Conservation (phyloP, 1,140 invertebrate species). For the Trachymyrmex septentrionalis region DNA sequence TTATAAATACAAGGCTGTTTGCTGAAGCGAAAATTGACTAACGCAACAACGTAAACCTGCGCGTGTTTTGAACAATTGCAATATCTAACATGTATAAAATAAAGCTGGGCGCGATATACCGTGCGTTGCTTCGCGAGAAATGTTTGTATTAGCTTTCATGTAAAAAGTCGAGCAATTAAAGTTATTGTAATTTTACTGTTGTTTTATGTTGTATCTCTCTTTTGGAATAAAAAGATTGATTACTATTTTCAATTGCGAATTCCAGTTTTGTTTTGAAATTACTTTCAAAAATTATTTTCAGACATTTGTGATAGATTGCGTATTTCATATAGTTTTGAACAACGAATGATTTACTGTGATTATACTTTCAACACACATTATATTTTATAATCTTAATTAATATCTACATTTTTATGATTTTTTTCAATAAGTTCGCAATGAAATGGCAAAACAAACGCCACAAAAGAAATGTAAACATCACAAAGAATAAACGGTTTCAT, state of each 20-base stretch:
- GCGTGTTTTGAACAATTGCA: neutral
- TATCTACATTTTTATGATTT: neutral
- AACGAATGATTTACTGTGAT: conserved; percentile 15
- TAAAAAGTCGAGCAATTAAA: neutral
- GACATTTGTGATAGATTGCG: conserved; percentile 3
- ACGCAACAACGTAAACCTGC: conserved; percentile 26
- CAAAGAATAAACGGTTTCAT: conserved; percentile 29
- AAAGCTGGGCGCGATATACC: neutral
- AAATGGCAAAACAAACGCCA: neutral
- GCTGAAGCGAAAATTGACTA: conserved; percentile 50
- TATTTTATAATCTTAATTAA: conserved; percentile 44
- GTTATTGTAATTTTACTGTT: neutral
- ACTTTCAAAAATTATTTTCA: neutral
- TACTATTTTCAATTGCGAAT: neutral
- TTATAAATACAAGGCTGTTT: conserved; percentile 34
- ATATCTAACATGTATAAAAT: conserved; percentile 10
- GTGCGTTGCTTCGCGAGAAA: neutral
- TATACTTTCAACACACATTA: neutral
- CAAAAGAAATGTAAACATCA: conserved; percentile 4
- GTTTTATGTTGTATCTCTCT: neutral
- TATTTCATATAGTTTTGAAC: conserved; percentile 20
- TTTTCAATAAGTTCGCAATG: conserved; percentile 17
- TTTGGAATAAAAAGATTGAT: neutral
- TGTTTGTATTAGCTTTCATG: neutral
- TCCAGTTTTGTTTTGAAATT: neutral